Percentiles rank a stretch among this genome's conserved stretches.
These are phyloP conservation scores for Nomia melanderi DNA, from an alignment of 1,140 invertebrate species.

Conservation along the genomic window DNA sequence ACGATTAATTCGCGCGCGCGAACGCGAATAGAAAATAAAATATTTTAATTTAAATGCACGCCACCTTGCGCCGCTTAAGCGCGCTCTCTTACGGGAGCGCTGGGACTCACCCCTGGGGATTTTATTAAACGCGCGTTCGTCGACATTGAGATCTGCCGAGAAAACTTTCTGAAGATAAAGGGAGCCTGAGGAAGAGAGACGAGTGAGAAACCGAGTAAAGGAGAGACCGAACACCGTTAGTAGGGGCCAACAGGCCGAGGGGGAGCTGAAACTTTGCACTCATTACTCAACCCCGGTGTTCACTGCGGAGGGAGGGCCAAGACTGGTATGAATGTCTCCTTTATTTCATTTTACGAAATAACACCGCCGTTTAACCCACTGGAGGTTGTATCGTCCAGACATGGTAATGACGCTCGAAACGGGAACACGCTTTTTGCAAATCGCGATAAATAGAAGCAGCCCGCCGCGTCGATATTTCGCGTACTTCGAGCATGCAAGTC, in stretches of 20 bases:
- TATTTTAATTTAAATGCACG: background rate
- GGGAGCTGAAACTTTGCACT: slow-evolving; percentile 57
- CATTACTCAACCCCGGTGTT: slow-evolving; percentile 59
- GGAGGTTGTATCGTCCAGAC: slow-evolving; percentile 57
- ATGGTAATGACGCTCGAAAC: slow-evolving; percentile 60
- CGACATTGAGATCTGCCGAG: slow-evolving; percentile 40
- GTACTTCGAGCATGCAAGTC: background rate
- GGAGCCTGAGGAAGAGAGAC: slow-evolving; percentile 12
- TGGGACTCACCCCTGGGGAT: slow-evolving; percentile 23
- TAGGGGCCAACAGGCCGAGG: slow-evolving; percentile 19
- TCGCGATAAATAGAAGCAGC: slow-evolving; percentile 47
- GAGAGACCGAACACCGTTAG: slow-evolving; percentile 6
- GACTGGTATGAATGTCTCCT: slow-evolving; percentile 62
- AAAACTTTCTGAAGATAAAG: slow-evolving; percentile 45
- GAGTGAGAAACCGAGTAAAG: background rate
- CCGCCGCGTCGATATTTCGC: slow-evolving; percentile 4
- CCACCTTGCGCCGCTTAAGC: slow-evolving; percentile 1
- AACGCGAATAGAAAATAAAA: background rate
- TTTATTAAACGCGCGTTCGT: slow-evolving; percentile 57
- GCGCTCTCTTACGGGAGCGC: no score
- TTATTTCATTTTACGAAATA: slow-evolving; percentile 70
- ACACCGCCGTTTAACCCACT: slow-evolving; percentile 58
- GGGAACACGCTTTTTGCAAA: slow-evolving; percentile 55
- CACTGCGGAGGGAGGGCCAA: slow-evolving; percentile 41
- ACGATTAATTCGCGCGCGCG: slow-evolving; percentile 27